These are phyloP conservation scores for Drusus annulatus DNA, from an alignment of 1,140 invertebrate genomes.

Conservation along the genomic window DNA sequence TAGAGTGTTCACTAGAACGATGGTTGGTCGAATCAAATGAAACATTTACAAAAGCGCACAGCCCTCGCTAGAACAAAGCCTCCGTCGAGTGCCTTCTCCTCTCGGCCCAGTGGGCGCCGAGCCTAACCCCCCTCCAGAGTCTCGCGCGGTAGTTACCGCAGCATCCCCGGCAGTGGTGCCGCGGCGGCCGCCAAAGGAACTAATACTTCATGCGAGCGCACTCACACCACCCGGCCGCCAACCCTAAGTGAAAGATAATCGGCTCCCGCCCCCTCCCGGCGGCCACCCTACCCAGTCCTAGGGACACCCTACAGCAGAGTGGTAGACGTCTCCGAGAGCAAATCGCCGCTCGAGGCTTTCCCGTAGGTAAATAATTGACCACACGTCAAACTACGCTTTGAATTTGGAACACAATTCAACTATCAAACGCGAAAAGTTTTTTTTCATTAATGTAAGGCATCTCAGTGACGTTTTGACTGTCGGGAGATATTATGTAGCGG, in stretches of 20 bases:
- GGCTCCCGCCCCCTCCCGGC: conserved; percentile 25
- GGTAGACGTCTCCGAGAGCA: conserved; percentile 45
- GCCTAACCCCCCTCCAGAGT: conserved; percentile 9
- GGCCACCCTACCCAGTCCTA: conserved; percentile 40
- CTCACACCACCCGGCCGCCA: conserved; percentile 8
- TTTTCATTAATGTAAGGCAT: not conserved
- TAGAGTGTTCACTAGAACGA: no score
- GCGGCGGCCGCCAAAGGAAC: conserved; percentile 38
- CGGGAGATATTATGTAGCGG: not conserved
- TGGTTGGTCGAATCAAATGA: no score
- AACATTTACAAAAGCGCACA: not conserved
- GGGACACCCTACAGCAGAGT: not conserved
- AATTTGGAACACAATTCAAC: not conserved
- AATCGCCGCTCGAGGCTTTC: conserved; percentile 21
- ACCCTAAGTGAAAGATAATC: conserved; percentile 59
- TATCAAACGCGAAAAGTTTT: not conserved
- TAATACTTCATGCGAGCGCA: conserved; percentile 14
- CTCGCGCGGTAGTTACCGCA: conserved; percentile 27
- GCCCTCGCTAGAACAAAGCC: not conserved
- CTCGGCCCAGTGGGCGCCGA: not conserved
- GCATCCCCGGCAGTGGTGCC: conserved; percentile 37
- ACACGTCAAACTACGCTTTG: conserved; percentile 6
- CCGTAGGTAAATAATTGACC: conserved; percentile 4
- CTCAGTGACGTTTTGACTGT: not conserved
- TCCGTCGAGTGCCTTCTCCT: not conserved